Evolutionary conservation across 2,113 vertebrate genomes (phyloP).

Genomic region (Prietella phreatophila): DNA sequence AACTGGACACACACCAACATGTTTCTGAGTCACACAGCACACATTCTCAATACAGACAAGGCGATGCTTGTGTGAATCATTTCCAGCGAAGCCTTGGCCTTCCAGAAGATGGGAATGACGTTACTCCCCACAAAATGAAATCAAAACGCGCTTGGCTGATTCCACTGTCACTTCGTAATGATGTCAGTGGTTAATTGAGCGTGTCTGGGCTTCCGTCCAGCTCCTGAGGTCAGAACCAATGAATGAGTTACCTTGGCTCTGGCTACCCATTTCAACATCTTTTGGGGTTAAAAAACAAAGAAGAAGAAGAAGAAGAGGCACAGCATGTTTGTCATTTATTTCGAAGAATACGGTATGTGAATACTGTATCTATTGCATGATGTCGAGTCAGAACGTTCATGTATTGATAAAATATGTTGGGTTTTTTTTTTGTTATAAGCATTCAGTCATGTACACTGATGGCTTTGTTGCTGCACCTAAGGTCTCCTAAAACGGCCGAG

Average conservation of each 20-base stretch:
- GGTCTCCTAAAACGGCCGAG: background rate
- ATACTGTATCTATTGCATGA: background rate
- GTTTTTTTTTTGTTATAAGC: background rate
- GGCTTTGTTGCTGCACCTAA: background rate
- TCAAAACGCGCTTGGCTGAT: background rate
- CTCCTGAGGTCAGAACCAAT: conserved; percentile 1
- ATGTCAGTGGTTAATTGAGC: background rate
- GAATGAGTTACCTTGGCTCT: background rate
- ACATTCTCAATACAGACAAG: background rate
- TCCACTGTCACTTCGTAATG: background rate
- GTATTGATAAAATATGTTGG: background rate
- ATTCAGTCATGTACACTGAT: too few species aligned
- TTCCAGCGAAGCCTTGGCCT: background rate
- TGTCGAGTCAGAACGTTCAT: background rate
- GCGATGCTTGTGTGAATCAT: background rate
- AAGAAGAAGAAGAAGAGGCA: too few species aligned
- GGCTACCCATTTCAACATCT: background rate
- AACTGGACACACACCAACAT: background rate
- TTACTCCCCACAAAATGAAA: background rate
- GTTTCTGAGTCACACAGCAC: background rate
- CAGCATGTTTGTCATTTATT: background rate
- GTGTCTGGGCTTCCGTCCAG: background rate
- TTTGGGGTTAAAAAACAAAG: background rate
- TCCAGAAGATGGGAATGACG: background rate
- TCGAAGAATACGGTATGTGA: background rate